phyloP scores from a whole-genome alignment of 2,797 vertebrate species.

The Florisuga fusca region DNA sequence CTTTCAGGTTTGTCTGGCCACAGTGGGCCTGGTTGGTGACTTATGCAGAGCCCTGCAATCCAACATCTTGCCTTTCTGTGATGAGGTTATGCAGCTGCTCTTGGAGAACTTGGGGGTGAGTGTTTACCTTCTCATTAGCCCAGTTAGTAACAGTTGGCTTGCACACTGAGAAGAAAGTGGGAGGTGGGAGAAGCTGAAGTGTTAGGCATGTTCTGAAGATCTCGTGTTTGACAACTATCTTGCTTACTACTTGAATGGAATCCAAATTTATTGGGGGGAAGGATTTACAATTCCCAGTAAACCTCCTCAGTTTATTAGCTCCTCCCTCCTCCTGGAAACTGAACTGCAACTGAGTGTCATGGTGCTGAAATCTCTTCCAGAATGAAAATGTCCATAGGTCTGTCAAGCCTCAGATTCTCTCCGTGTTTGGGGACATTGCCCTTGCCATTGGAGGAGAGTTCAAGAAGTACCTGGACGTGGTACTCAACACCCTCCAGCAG shows the following conservation, averaged over 20 bases:
- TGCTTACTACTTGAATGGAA: background rate
- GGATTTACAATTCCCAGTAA: background rate
- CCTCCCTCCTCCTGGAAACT: background rate
- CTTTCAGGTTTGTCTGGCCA: conserved; percentile 93
- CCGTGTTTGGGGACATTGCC: conserved; percentile 95
- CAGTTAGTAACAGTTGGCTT: conserved; percentile 23
- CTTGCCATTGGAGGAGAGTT: conserved; percentile 98
- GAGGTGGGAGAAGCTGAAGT: conserved; percentile 54
- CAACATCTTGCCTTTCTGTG: conserved; percentile 96
- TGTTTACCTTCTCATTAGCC: conserved; percentile 28
- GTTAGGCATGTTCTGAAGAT: conserved; percentile 13
- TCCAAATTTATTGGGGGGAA: background rate
- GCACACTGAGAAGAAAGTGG: background rate
- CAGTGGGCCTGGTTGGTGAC: conserved; percentile 96
- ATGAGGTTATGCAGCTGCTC: conserved; percentile 97
- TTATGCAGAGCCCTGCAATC: conserved; percentile 92
- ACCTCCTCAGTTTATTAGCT: background rate
- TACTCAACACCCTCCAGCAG: conserved; percentile 96
- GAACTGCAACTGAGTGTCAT: background rate
- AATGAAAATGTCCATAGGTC: conserved; percentile 98
- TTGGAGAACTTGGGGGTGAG: conserved; percentile 97
- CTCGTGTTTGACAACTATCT: conserved; percentile 18
- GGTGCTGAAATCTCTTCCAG: conserved; percentile 70
- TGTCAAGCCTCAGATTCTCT: conserved; percentile 98
- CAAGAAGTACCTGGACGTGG: conserved; percentile 97